A percentile compares a stretch with the other conserved stretches of the same genome.
phyloP scores from a whole-genome alignment of 2,797 vertebrate genomes.

The Anabacerthia variegaticeps region DNA sequence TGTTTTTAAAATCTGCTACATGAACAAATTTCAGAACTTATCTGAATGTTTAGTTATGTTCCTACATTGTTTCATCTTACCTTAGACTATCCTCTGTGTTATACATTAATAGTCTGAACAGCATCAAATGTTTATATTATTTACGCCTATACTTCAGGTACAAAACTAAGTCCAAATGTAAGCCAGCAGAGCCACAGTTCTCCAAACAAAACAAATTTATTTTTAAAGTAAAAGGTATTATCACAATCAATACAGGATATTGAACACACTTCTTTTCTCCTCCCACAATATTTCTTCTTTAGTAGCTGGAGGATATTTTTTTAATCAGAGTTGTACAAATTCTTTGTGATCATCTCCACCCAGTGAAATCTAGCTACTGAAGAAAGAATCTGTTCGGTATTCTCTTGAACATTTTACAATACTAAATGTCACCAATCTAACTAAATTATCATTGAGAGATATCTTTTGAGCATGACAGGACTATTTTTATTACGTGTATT shows the following conservation, averaged over 20 bases:
- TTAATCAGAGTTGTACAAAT: not conserved
- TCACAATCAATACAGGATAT: not conserved
- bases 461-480: not conserved
- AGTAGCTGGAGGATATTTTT: not conserved
- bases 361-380: not conserved
- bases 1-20: not conserved
- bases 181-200: not conserved
- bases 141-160: not conserved
- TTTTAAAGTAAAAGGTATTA: not conserved
- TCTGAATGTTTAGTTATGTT: not conserved
- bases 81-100: not conserved
- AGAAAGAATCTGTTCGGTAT: not conserved
- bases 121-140: not conserved
- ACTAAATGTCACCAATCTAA: not conserved
- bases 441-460: not conserved
- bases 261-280: not conserved
- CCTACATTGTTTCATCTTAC: not conserved
- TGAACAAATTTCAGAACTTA: not conserved
- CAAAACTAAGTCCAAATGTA: not conserved
- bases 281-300: not conserved
- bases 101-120: not conserved
- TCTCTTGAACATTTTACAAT: not conserved
- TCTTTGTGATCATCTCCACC: not conserved
- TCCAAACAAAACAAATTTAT: not conserved
- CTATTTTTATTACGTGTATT: not conserved